Base-by-base conservation (phyloP, 2,797 vertebrate species). In the Cuniculus paca region DNA sequence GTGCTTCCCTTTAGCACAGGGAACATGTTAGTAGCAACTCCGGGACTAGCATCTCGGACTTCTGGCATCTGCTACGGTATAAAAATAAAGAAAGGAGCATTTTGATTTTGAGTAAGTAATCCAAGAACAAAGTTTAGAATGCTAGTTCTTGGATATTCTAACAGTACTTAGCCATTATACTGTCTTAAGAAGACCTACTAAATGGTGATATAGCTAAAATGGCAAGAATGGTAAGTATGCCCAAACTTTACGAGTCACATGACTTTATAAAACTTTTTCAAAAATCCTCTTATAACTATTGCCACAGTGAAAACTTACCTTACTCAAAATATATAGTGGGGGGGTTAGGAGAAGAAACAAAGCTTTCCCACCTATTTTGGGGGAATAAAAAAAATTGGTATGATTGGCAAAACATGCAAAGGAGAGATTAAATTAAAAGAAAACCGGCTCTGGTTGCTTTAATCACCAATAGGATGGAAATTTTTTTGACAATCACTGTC, bases 401-500 rank as follows among this genome's bases (percentile, higher is more conserved):
- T 85, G 81, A 97, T 10, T 94, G 78, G 72, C 48, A 93, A 88
- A 95, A 39, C 56, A 72, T 88, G 19, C 60, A 88, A 95, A 94
- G 36, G 42, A 95, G 26, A 95, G 87, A 93, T 93, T 95, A 91
- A 96, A 94, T 96, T 94, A 87, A 56, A 94, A 86, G 85, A 87
- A 95, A 95, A 88, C 74, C 26, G 14, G 19, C 19, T 19, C 50
- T 95, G 52, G 68, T 79, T 95, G 92, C 95, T 98, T 97, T 97
- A 97, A 97, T 95, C 95, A 96, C 84, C 63, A 90, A 92, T 79
- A 4, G 34, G 81, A 85, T 20, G 89, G 52, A 91, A 88, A 90
- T 94, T 91, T 96, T 97, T 97, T 90, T 65, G 54, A 97, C 85
- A 96, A 87, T 95, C 95, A 60, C 83, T 94, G 54, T 94, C 93